Evolutionary conservation across 1,140 invertebrate genomes (phyloP).

Genomic region (Zaprionus tsacasi): DNA sequence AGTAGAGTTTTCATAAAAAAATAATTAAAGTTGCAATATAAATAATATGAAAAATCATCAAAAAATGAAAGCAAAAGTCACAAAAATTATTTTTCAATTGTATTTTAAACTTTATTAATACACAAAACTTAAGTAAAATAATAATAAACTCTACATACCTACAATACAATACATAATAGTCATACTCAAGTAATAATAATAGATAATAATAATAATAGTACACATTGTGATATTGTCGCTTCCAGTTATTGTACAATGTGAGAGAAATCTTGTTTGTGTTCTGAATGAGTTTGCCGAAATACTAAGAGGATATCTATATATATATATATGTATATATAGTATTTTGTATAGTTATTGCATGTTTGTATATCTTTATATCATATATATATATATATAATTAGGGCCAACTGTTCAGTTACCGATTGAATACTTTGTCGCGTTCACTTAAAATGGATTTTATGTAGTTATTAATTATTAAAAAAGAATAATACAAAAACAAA

Average conservation of each 20-base stretch:
- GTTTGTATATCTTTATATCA: constrained; percentile 21
- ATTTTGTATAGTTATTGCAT: constrained; percentile 21
- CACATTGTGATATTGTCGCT: constrained; percentile 78
- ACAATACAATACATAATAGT: constrained; percentile 83
- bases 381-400: constrained; percentile 26
- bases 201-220: constrained; percentile 80
- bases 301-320: constrained; percentile 21
- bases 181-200: constrained; percentile 74
- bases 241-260: constrained; percentile 76
- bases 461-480: constrained; percentile 61
- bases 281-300: constrained; percentile 16
- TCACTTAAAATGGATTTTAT: constrained; percentile 61
- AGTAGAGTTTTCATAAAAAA: constrained; percentile 2
- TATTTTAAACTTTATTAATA: constrained; percentile 78
- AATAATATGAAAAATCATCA: constrained; percentile 20
- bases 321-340: constrained; percentile 24
- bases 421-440: constrained; percentile 61
- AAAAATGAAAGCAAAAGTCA: constrained; percentile 22
- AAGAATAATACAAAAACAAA: constrained; percentile 78
- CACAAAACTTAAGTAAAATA: constrained; percentile 79
- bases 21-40: constrained; percentile 16
- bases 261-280: constrained; percentile 46
- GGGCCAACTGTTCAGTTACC: constrained; percentile 48
- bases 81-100: constrained; percentile 69
- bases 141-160: constrained; percentile 83